Evolutionary conservation across 1,140 invertebrate genomes (phyloP).

Genomic region (Drosophila watanabei): DNA sequence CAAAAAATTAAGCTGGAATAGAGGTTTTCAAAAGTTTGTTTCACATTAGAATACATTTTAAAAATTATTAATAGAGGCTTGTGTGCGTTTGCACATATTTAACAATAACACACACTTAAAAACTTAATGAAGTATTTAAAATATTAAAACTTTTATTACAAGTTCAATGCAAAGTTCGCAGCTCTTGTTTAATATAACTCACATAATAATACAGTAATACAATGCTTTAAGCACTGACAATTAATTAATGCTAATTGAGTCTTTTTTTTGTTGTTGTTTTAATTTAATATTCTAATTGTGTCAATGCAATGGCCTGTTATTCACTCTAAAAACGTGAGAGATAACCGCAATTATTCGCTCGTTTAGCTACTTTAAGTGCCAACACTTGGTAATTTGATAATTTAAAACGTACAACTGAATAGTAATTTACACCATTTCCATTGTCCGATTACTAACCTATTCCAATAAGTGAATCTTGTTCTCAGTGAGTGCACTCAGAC

Average conservation of each 20-base stretch:
- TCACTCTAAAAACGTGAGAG: slow-evolving; percentile 11
- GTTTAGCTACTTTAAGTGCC: slow-evolving; percentile 15
- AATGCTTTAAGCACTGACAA: not conserved
- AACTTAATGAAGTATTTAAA: slow-evolving; percentile 4
- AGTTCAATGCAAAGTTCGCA: slow-evolving; percentile 5
- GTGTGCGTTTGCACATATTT: not conserved
- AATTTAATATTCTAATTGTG: slow-evolving; percentile 13
- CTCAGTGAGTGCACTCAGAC: slow-evolving; percentile 10
- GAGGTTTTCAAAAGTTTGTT: not conserved
- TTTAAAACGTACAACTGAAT: not conserved
- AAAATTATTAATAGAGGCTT: not conserved
- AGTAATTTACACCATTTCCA: slow-evolving; percentile 13
- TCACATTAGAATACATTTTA: not conserved
- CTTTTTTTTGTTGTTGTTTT: not conserved
- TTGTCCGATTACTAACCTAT: slow-evolving; percentile 37
- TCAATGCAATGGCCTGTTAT: slow-evolving; percentile 18
- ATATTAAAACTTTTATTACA: not conserved
- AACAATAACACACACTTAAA: not conserved
- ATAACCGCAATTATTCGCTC: slow-evolving; percentile 25
- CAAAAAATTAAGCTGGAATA: not conserved
- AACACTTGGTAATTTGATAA: slow-evolving; percentile 4
- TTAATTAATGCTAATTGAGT: slow-evolving; percentile 29
- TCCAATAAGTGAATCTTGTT: slow-evolving; percentile 25
- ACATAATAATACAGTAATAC: slow-evolving; percentile 1
- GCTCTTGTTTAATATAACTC: not conserved